phyloP scores from a whole-genome alignment of 2,888 invertebrate genomes.

The Hoplodrina blanda region DNA sequence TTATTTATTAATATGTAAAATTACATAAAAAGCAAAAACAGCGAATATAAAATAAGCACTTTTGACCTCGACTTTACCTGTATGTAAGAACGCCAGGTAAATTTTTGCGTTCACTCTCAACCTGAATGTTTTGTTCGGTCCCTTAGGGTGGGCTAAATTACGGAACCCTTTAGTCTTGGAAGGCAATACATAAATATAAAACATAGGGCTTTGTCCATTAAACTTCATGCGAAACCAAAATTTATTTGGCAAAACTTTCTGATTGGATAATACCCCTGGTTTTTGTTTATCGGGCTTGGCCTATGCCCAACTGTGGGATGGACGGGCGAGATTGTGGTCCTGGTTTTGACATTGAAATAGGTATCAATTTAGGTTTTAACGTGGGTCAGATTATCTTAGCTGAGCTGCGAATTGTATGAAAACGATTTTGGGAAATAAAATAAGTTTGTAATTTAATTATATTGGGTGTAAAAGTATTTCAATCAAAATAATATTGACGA shows the following conservation, averaged over 20 bases:
- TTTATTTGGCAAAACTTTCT: conserved; percentile 71
- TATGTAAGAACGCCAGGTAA: conserved; percentile 70
- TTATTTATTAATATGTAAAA: too few relatives aligned
- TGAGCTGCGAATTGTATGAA: conserved; percentile 13
- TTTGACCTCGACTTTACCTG: conserved; percentile 47
- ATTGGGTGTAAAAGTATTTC: conserved; percentile 15
- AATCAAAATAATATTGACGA: conserved; percentile 16
- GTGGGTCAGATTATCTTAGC: conserved; percentile 42
- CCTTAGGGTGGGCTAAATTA: conserved; percentile 75
- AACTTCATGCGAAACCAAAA: conserved; percentile 75
- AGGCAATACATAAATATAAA: conserved; percentile 79
- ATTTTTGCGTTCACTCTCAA: conserved; percentile 62
- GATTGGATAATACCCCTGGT: conserved; percentile 69
- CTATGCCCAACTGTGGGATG: conserved; percentile 50
- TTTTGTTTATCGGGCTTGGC: conserved; percentile 64
- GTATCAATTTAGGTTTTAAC: conserved; percentile 59
- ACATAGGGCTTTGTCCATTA: conserved; percentile 77
- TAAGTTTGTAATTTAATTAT: conserved; percentile 43
- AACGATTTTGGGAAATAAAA: conserved; percentile 29
- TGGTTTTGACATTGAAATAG: conserved; percentile 65
- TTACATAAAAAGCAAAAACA: not conserved
- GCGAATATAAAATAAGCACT: conserved; percentile 27
- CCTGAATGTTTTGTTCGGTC: conserved; percentile 67
- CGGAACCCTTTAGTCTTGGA: conserved; percentile 75
- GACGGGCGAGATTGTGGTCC: conserved; percentile 49